These are phyloP conservation scores for Oxyura jamaicensis DNA, from an alignment of 2,113 vertebrate genomes.

Conservation along the genomic window DNA sequence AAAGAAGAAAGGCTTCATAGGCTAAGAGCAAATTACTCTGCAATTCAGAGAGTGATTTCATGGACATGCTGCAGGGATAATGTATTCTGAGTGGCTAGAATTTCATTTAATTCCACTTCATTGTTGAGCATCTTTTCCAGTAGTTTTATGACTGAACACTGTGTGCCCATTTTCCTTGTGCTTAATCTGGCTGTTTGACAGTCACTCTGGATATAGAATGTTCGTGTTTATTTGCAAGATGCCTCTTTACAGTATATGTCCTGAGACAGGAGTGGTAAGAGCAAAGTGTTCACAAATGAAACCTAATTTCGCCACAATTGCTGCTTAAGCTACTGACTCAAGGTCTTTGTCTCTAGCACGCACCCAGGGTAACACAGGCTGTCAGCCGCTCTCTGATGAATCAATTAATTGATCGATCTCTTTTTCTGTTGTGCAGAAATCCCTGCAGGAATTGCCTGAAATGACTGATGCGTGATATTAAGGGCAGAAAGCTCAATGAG, in stretches of 20 bases:
- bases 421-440: not conserved
- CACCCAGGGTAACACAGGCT: not conserved
- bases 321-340: not conserved
- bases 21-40: slow-evolving; percentile 71
- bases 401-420: not conserved
- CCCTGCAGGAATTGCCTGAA: no score
- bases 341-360: not conserved
- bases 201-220: not conserved
- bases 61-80: slow-evolving; percentile 71
- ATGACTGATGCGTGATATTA: fast-evolving
- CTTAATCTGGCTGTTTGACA: slow-evolving; percentile 4
- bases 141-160: slow-evolving; percentile 34
- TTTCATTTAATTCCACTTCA: slow-evolving; percentile 73
- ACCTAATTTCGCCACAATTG: not conserved
- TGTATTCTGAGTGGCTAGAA: slow-evolving; percentile 75
- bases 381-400: not conserved
- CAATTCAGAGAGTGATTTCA: slow-evolving; percentile 71
- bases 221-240: not conserved
- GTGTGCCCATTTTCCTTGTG: slow-evolving; percentile 23
- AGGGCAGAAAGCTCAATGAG: not conserved
- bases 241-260: not conserved
- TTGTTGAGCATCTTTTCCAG: slow-evolving; percentile 67
- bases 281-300: not conserved
- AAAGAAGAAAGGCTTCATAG: slow-evolving; percentile 42
- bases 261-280: not conserved